These are phyloP conservation scores for Phyto melanocephala DNA, from an alignment of 2,888 invertebrate species.

Conservation along the genomic window DNA sequence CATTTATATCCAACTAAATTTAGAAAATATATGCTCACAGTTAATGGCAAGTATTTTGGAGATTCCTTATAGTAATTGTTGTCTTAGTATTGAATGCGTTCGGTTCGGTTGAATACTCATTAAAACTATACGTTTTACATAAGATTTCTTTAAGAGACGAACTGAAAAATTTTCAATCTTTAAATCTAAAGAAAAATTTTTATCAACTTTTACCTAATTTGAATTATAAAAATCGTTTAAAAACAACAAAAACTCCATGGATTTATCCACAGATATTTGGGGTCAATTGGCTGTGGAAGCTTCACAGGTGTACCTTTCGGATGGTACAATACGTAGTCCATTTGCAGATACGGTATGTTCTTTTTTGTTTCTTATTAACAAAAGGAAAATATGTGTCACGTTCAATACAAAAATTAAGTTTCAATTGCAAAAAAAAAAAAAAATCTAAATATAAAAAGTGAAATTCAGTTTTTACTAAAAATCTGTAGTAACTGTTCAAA, in stretches of 20 bases:
- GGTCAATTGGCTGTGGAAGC: constrained; percentile 93
- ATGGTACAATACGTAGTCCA: constrained; percentile 89
- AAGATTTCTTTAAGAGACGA: constrained; percentile 21
- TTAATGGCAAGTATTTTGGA: constrained; percentile 70
- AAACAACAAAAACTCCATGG: constrained; percentile 80
- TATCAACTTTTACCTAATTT: background rate
- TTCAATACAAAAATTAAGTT: constrained; percentile 23
- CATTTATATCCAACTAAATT: constrained; percentile 59
- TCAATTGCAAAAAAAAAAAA: background rate
- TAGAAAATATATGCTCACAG: constrained; percentile 64
- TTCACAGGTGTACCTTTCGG: constrained; percentile 90
- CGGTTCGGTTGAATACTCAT: constrained; percentile 56
- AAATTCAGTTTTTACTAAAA: background rate
- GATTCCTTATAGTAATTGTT: constrained; percentile 66
- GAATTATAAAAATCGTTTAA: background rate
- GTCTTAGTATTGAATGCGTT: constrained; percentile 61
- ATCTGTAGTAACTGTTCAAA: too few relatives aligned
- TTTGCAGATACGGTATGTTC: constrained; percentile 89
- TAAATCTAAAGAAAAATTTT: background rate
- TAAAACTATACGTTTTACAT: constrained; percentile 51
- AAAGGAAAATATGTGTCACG: constrained; percentile 42
- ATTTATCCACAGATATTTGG: constrained; percentile 90
- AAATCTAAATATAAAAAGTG: background rate
- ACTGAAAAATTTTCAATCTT: background rate
- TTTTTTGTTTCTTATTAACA: background rate